Conservation (phyloP, 2,888 invertebrate species). For the Tipula helvola region DNA sequence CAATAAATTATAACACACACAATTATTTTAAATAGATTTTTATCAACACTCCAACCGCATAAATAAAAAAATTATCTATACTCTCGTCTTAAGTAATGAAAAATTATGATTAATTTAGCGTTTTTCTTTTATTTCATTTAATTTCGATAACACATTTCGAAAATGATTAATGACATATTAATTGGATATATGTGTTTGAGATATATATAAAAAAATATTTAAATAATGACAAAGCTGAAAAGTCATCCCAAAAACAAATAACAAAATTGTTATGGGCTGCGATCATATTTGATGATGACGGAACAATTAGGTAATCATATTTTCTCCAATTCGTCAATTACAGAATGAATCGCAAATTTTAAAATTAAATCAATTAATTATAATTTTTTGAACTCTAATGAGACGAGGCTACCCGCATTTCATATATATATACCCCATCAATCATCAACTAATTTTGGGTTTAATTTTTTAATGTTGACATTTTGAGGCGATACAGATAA, state of each 20-base stretch:
- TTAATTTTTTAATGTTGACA: not conserved
- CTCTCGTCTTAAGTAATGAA: not conserved
- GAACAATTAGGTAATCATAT: not conserved
- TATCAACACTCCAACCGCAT: not conserved
- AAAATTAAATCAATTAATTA: not conserved
- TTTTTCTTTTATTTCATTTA: not conserved
- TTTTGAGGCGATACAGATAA: too few species aligned
- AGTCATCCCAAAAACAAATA: not conserved
- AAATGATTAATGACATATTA: not conserved
- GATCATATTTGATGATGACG: not conserved
- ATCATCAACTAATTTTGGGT: not conserved
- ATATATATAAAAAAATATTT: not conserved
- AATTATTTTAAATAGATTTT: not conserved
- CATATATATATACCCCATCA: not conserved
- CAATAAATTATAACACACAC: conserved; percentile 4
- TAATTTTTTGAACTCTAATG: not conserved
- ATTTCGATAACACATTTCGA: not conserved
- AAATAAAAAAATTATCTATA: not conserved
- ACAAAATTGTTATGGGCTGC: not conserved
- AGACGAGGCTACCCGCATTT: not conserved
- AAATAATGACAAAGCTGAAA: not conserved
- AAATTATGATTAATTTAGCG: not conserved
- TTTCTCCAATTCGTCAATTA: not conserved
- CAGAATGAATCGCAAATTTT: not conserved
- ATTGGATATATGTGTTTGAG: not conserved